Conservation (phyloP, 2,113 vertebrate genomes). For the Cariama cristata region DNA sequence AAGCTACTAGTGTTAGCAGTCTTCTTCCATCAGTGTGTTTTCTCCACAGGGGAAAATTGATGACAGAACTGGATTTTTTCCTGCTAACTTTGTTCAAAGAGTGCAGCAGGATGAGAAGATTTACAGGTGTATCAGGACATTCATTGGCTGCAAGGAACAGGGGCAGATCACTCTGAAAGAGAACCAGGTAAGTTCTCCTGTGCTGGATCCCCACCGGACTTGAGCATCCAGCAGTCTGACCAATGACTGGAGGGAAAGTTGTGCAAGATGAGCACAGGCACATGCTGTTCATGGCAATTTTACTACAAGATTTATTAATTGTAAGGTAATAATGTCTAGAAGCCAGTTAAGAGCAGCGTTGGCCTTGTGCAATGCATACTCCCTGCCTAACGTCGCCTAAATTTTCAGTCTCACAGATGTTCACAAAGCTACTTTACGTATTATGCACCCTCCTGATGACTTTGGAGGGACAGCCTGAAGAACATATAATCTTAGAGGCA, state of each 20-base stretch:
- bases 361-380: neutral
- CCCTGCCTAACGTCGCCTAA: neutral
- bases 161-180: constrained; percentile 96
- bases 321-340: neutral
- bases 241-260: neutral
- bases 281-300: neutral
- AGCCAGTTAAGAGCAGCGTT: neutral
- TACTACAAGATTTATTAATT: neutral
- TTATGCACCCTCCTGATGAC: neutral
- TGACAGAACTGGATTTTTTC: constrained; percentile 93
- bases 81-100: constrained; percentile 91
- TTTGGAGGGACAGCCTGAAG: neutral
- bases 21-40: neutral
- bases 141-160: constrained; percentile 94
- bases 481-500: neutral
- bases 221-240: neutral
- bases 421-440: neutral
- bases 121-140: constrained; percentile 90
- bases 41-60: constrained; percentile 89
- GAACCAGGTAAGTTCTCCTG: constrained; percentile 84
- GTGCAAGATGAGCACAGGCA: neutral
- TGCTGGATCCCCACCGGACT: neutral
- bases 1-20: neutral
- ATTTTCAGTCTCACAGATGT: neutral
- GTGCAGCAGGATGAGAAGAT: constrained; percentile 86